Evolutionary conservation across 2,113 vertebrate genomes (phyloP).

Genomic region (Nymphicus hollandicus): DNA sequence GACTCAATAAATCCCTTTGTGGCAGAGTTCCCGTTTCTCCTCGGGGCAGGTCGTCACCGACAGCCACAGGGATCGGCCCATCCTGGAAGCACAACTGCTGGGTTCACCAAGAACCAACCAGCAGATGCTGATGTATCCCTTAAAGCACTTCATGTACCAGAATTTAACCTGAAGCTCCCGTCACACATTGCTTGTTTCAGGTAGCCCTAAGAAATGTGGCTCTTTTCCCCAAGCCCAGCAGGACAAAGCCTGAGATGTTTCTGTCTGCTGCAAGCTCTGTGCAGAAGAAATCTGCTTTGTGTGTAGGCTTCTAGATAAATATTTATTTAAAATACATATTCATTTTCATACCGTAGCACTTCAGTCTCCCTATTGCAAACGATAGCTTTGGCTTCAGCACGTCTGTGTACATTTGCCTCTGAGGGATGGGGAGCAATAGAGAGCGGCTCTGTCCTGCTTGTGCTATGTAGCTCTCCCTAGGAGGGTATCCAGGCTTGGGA

Average conservation of each 20-base stretch:
- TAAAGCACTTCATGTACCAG: background rate
- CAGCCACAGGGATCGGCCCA: background rate
- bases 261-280: background rate
- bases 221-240: background rate
- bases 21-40: background rate
- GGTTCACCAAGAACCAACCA: too few relatives aligned
- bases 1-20: background rate
- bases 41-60: rapidly evolving
- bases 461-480: background rate
- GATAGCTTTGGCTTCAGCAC: background rate
- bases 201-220: background rate
- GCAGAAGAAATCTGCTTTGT: background rate
- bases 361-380: background rate
- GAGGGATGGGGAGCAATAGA: background rate
- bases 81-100: background rate
- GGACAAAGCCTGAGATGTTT: background rate
- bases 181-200: background rate
- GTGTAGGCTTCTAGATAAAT: background rate
- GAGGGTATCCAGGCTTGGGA: background rate
- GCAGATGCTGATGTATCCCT: background rate
- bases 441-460: background rate
- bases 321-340: background rate
- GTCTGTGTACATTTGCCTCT: background rate
- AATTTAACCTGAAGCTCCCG: background rate
- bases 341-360: background rate